Conservation (phyloP, 1,140 invertebrate genomes). For the Bombus soroeensis region DNA sequence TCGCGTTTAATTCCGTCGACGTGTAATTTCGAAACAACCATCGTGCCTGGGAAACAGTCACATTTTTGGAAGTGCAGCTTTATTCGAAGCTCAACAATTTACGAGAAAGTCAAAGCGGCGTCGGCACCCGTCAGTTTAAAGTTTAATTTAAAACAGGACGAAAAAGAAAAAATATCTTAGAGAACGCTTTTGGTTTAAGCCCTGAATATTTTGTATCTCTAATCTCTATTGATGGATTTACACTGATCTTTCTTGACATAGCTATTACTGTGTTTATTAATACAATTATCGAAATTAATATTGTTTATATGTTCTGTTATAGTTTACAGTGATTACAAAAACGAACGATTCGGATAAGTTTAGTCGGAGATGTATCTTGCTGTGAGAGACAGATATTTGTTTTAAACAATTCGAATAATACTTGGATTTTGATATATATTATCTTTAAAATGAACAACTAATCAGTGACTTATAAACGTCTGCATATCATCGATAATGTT, state of each 20-base stretch:
- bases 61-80: not conserved
- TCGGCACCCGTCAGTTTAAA: not conserved
- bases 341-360: too few relatives aligned
- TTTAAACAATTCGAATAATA: too few relatives aligned
- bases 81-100: not conserved
- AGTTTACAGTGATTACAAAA: too few relatives aligned
- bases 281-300: too few relatives aligned
- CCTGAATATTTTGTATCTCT: not conserved
- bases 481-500: too few relatives aligned
- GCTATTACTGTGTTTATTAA: not conserved
- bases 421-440: too few relatives aligned
- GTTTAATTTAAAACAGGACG: not conserved
- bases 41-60: not conserved
- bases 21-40: slow-evolving; percentile 14
- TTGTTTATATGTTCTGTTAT: too few relatives aligned
- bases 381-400: too few relatives aligned
- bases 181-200: not conserved
- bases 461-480: too few relatives aligned
- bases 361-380: too few relatives aligned
- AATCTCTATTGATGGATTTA: not conserved
- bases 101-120: not conserved
- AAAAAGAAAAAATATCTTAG: not conserved
- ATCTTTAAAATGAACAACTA: too few relatives aligned
- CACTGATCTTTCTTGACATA: not conserved
- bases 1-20: slow-evolving; percentile 9